Percentiles rank a stretch among this genome's conserved stretches.
These are phyloP conservation scores for Drosophila crucigera DNA, from an alignment of 2,888 invertebrate genomes.

Conservation along the genomic window DNA sequence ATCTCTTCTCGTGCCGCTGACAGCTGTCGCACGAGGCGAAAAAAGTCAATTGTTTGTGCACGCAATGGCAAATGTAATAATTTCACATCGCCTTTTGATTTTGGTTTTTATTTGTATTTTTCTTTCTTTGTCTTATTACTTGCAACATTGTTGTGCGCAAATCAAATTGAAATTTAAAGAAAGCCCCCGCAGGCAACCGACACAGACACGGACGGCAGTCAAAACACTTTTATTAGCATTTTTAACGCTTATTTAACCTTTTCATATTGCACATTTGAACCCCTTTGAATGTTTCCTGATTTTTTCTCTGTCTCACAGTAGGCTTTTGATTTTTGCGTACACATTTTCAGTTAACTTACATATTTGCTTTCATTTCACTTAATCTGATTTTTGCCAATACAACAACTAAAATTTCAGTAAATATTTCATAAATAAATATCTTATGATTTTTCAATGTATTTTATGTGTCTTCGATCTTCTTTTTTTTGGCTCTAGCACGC, in stretches of 20 bases:
- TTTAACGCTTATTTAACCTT: slow-evolving; percentile 67
- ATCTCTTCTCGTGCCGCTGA: slow-evolving; percentile 42
- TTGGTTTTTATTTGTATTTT: slow-evolving; percentile 11
- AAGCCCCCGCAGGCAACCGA: slow-evolving; percentile 23
- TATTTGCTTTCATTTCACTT: not conserved
- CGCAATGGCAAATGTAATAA: slow-evolving; percentile 67
- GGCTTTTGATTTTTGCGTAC: slow-evolving; percentile 25
- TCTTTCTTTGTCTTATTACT: slow-evolving; percentile 43
- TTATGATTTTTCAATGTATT: not conserved
- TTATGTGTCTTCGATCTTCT: not conserved
- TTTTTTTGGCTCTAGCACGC: not conserved
- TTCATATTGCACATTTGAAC: slow-evolving; percentile 58
- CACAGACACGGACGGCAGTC: slow-evolving; percentile 20
- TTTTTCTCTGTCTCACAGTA: slow-evolving; percentile 31
- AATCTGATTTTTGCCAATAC: slow-evolving; percentile 14
- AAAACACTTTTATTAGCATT: slow-evolving; percentile 65
- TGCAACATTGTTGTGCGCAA: slow-evolving; percentile 36
- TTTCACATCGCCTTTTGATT: slow-evolving; percentile 55
- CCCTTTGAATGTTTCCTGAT: slow-evolving; percentile 50
- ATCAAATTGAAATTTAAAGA: slow-evolving; percentile 40
- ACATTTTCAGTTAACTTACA: not conserved
- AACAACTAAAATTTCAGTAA: slow-evolving; percentile 33
- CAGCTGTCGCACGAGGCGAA: slow-evolving; percentile 35
- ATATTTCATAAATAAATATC: slow-evolving; percentile 2
- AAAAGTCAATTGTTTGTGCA: slow-evolving; percentile 70